A percentile compares a stretch with the other conserved stretches of the same genome.
These are phyloP conservation scores for Trididemnum miniatum DNA, from an alignment of 23 tunicate species.

Conservation along the genomic window DNA sequence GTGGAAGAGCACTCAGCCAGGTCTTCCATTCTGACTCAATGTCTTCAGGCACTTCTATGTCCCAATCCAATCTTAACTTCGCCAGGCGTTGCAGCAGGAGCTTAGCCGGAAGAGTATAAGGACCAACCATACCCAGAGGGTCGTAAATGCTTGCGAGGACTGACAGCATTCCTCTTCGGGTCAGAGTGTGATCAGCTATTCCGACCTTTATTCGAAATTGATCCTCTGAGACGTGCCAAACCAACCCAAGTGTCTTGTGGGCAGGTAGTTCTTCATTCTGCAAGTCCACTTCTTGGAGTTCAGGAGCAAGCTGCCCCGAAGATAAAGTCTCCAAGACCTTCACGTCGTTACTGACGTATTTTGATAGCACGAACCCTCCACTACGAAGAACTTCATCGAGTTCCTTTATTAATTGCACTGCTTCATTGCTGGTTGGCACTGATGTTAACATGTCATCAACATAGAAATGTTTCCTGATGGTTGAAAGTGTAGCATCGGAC, in stretches of 20 bases:
- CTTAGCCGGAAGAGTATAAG: conserved; percentile 3
- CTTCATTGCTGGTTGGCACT: background rate
- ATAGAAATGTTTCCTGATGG: background rate
- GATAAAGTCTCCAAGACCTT: background rate
- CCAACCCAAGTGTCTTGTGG: background rate
- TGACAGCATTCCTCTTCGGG: conserved; percentile 26
- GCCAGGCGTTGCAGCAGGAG: conserved; percentile 10
- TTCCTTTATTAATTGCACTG: background rate
- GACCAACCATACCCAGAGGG: conserved; percentile 20
- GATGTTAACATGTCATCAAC: conserved; percentile 1
- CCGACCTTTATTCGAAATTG: background rate
- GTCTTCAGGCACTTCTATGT: background rate
- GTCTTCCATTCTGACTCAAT: background rate
- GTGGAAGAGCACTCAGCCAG: background rate
- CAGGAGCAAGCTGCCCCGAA: background rate
- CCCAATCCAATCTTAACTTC: conserved; percentile 4
- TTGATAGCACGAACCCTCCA: background rate
- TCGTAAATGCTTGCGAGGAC: background rate
- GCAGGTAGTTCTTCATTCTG: background rate
- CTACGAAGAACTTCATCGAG: background rate
- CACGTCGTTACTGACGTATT: background rate
- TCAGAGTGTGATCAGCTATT: background rate
- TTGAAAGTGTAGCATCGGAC: background rate
- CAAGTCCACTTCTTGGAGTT: background rate
- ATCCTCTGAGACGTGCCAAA: conserved; percentile 11